Evolutionary conservation across 2,113 vertebrate species (phyloP).

Genomic region (Hipposideros armiger): DNA sequence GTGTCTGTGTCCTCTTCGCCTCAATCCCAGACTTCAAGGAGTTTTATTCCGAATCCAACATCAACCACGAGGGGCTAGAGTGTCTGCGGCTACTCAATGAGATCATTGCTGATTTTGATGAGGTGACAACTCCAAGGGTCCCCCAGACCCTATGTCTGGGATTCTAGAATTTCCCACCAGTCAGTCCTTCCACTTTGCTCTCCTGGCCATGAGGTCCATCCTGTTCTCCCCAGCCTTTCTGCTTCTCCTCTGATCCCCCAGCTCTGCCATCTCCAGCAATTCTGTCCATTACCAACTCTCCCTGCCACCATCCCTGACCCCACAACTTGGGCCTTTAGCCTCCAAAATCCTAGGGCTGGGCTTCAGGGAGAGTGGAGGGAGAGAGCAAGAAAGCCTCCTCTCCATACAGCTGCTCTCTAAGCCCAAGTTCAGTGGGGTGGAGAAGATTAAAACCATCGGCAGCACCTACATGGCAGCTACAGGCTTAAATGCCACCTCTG

Average conservation of each 20-base stretch:
- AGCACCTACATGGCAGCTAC: slow-evolving; percentile 96
- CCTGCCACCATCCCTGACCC: neutral
- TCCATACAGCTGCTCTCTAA: slow-evolving; percentile 91
- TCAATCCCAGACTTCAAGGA: slow-evolving; percentile 95
- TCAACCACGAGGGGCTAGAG: slow-evolving; percentile 93
- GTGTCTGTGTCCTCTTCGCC: slow-evolving; percentile 95
- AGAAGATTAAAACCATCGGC: slow-evolving; percentile 95
- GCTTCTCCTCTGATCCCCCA: neutral
- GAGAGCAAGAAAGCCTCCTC: neutral
- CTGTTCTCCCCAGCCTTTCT: neutral
- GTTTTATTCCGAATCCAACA: slow-evolving; percentile 93
- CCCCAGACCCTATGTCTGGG: neutral
- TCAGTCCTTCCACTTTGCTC: neutral
- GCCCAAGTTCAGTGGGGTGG: slow-evolving; percentile 93
- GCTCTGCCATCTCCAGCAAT: neutral
- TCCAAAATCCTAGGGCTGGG: slow-evolving; percentile 11
- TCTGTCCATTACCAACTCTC: neutral
- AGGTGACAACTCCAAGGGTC: slow-evolving; percentile 84
- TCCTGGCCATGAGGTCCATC: neutral
- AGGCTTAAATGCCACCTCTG: slow-evolving; percentile 86
- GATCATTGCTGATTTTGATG: slow-evolving; percentile 95
- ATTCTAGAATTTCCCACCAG: neutral
- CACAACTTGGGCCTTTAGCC: neutral
- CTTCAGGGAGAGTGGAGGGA: neutral
- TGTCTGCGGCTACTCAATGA: slow-evolving; percentile 95